phyloP scores from a whole-genome alignment of 2,888 invertebrate genomes.

The Lypha dubia region DNA sequence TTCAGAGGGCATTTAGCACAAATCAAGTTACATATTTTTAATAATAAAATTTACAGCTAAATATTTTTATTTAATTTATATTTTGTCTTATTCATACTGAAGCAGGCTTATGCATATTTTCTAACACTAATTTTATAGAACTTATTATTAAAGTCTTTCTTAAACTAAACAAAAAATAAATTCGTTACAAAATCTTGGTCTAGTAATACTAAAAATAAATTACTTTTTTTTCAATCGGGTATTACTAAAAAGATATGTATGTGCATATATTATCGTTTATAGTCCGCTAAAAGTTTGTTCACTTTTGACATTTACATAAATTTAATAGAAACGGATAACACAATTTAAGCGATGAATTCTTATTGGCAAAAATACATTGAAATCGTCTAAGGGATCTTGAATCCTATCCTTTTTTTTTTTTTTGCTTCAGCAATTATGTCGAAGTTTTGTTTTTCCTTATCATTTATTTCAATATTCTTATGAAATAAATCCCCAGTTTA shows the following conservation, averaged over 20 bases:
- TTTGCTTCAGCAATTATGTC: too few species aligned
- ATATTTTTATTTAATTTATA: not conserved
- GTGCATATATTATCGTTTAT: not conserved
- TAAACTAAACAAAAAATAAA: conserved; percentile 4
- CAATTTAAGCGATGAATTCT: too few species aligned
- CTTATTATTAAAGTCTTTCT: not conserved
- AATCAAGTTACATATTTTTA: not conserved
- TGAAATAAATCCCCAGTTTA: too few species aligned
- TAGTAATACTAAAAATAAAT: not conserved
- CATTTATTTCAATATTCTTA: too few species aligned
- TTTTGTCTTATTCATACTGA: not conserved
- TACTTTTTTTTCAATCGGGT: not conserved
- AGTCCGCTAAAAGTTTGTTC: not conserved
- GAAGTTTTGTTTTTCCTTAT: too few species aligned
- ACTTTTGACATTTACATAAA: not conserved
- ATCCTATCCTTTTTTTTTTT: too few species aligned
- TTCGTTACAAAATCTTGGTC: conserved; percentile 2
- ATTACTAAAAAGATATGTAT: not conserved
- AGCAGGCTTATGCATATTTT: conserved; percentile 1
- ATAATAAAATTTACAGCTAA: not conserved
- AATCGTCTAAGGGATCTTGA: too few species aligned
- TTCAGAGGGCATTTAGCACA: too few species aligned
- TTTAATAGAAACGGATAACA: not conserved
- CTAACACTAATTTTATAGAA: not conserved
- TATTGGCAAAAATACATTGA: too few species aligned